Percentiles rank a stretch among this genome's conserved stretches.
Evolutionary conservation across 35 echinoderm and acorn worm species (phyloP).

Genomic region (Ophioderma brevispina): DNA sequence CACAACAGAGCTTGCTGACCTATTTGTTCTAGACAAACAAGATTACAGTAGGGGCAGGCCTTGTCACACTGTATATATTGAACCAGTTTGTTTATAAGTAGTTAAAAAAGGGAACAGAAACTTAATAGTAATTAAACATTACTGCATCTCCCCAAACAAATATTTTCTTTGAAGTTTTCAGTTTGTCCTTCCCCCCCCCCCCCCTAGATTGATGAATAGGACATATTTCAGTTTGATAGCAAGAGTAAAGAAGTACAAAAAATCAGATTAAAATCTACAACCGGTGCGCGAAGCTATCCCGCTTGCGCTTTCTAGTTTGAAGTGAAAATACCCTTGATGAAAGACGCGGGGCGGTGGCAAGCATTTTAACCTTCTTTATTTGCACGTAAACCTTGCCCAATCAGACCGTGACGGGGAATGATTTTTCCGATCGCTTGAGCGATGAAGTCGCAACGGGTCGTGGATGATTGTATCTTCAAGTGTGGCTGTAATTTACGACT

Average conservation of each 20-base stretch:
- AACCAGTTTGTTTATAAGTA: too few relatives aligned
- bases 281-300: background rate
- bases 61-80: too few relatives aligned
- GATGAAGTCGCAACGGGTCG: background rate
- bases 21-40: too few relatives aligned
- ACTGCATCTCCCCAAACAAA: too few relatives aligned
- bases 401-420: background rate
- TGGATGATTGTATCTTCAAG: background rate
- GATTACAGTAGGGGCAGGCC: too few relatives aligned
- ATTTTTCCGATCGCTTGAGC: background rate
- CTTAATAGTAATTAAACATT: too few relatives aligned
- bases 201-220: too few relatives aligned
- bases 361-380: background rate
- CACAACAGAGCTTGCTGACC: too few relatives aligned
- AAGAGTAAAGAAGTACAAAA: background rate
- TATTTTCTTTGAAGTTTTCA: too few relatives aligned
- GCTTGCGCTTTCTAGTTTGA: background rate
- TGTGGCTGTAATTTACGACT: background rate
- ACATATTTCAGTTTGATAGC: background rate
- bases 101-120: too few relatives aligned
- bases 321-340: background rate
- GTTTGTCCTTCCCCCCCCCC: too few relatives aligned
- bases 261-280: conserved; percentile 2
- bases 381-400: background rate
- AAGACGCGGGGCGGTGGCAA: background rate